Base-by-base conservation (phyloP, 2,888 invertebrate genomes). In the Nineta flava region DNA sequence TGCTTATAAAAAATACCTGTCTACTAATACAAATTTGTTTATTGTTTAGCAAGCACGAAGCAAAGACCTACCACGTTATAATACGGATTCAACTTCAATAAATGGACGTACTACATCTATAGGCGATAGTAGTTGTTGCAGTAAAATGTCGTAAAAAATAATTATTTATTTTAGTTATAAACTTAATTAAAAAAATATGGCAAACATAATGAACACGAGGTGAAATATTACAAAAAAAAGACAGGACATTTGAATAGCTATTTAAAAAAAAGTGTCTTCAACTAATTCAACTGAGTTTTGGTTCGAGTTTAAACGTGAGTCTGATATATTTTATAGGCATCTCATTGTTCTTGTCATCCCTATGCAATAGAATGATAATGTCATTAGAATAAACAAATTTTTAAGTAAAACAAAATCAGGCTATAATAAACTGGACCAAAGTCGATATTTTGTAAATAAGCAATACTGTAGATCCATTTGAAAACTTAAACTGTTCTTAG, bases 61-160 rank as follows among this genome's bases (percentile, higher is more conserved):
- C 70, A 86, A 86, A 70, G 87, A 86, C 67, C 65, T 84, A 56
- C 81, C 83, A 26, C 77, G 83, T 63, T 84, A 85, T 59, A 83
- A 84, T 58, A 75, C 77, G 46, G 81, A 76, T 60, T 69, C 79
- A 59, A 80, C 83, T 26, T 78, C 78, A 41, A 79, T 83, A 58
- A 81, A 82, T 59, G 81, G 82, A 35, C 77, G 81, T 62, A 80
- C 82, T 15, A 79, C 82, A 46, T 74, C 80, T 9, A 75, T 82
- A 38, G 77, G 77, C 50, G 83, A 83, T 59, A 71, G 72, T 52
- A 75, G 74, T 48, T 83, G 79, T 61, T 83, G 83, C 60, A 70
- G 72, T 59, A 63, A 59, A 56, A 58, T 65, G 49, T 58, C 59
- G 53, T 64, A 61, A 52, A 38, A 15, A 16, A 19, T 46, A 19